phyloP scores from a whole-genome alignment of 1,140 invertebrate genomes.

The Oncopeltus fasciatus region DNA sequence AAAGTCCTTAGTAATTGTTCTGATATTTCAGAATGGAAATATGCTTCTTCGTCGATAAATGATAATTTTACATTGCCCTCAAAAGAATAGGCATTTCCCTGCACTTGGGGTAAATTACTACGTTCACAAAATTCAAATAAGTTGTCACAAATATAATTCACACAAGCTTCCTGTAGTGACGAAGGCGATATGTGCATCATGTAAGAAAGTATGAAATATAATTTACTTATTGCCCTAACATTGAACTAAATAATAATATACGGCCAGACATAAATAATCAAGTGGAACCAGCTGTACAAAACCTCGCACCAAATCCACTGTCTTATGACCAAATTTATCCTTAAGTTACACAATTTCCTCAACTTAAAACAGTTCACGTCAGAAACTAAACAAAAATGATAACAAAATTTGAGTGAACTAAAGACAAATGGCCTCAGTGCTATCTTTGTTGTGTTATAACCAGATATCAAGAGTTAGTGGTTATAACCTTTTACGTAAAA shows the following conservation, averaged over 20 bases:
- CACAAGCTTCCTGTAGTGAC: conserved; percentile 48
- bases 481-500: conserved; percentile 2
- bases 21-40: conserved; percentile 50
- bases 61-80: conserved; percentile 18
- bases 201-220: background rate
- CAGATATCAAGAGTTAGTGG: no score
- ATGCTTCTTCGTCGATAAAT: conserved; percentile 48
- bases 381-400: no score
- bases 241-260: background rate
- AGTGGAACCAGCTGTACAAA: conserved; percentile 3
- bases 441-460: background rate
- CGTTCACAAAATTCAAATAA: conserved; percentile 41
- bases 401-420: no score
- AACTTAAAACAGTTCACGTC: no score
- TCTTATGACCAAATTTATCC: no score
- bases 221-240: background rate
- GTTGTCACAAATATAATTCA: conserved; percentile 55
- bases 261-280: conserved; percentile 7
- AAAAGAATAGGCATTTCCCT: background rate
- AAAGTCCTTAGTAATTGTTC: conserved; percentile 48
- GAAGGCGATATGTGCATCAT: conserved; percentile 47
- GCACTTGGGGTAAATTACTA: background rate
- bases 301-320: no score
- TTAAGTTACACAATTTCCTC: no score
- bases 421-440: no score